These are phyloP conservation scores for fruit fly (Drosophila melanogaster) DNA, from an alignment of 1,140 invertebrate species.

Conservation along the genomic window Release_6_plus_ISO1_MT NT_037436.4:9643001-9643500, in stretches of 20 bases:
- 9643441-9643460: slow-evolving; percentile 99
- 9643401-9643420: no score
- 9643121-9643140: slow-evolving; percentile 87
- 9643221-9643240: slow-evolving; percentile 93
- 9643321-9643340: slow-evolving; percentile 98
- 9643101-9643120: slow-evolving; percentile 88
- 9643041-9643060: slow-evolving; percentile 99
- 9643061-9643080: slow-evolving; percentile 99
- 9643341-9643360: slow-evolving; percentile 87
- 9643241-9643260: slow-evolving; percentile 98
- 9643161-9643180: neutral
- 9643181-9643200: slow-evolving; percentile 13
- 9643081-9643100: slow-evolving; percentile 96
- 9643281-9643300: slow-evolving; percentile 96
- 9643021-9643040: slow-evolving; percentile 95
- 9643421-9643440: slow-evolving; percentile 97
- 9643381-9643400: neutral
- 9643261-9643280: slow-evolving; percentile 98
- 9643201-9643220: slow-evolving; percentile 91
- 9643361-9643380: neutral
- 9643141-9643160: neutral
- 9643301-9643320: slow-evolving; percentile 94
- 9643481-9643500: slow-evolving; percentile 96
- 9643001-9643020: neutral
- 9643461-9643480: slow-evolving; percentile 94